Conservation (phyloP, 2,797 vertebrate genomes). For the Gymnoscopelus microlampas region DNA sequence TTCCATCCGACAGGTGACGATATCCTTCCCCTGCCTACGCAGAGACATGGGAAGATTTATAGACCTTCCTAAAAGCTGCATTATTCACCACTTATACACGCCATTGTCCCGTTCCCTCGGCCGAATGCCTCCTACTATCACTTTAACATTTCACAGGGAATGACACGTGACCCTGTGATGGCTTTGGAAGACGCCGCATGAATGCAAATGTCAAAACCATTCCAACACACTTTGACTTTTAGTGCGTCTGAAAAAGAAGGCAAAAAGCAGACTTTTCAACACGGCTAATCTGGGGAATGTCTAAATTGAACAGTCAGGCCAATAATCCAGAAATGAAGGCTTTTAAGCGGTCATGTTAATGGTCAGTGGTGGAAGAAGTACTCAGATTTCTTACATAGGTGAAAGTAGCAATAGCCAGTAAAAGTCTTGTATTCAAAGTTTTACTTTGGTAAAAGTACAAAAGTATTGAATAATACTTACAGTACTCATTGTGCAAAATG, state of each 20-base stretch:
- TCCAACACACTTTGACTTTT: constrained; percentile 49
- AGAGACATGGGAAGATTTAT: constrained; percentile 32
- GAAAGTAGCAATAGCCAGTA: too few relatives aligned
- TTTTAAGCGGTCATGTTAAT: too few relatives aligned
- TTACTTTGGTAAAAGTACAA: too few relatives aligned
- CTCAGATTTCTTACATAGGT: too few relatives aligned
- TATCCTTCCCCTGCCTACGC: constrained; percentile 21
- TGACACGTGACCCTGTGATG: constrained; percentile 13
- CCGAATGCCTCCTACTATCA: too few relatives aligned
- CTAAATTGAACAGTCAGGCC: constrained; percentile 3
- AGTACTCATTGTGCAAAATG: too few relatives aligned
- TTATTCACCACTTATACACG: constrained; percentile 40
- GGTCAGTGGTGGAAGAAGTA: too few relatives aligned
- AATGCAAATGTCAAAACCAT: constrained; percentile 31
- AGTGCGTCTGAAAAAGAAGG: constrained; percentile 30
- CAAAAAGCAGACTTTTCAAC: constrained; percentile 40
- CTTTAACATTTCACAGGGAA: neutral
- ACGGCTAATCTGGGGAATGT: constrained; percentile 2
- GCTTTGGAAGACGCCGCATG: constrained; percentile 20
- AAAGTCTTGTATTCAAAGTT: too few relatives aligned
- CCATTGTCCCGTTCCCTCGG: neutral
- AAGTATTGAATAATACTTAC: too few relatives aligned
- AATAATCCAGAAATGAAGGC: too few relatives aligned
- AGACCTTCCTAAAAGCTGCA: constrained; percentile 16
- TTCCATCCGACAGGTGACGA: neutral